Evolutionary conservation across 2,888 invertebrate genomes (phyloP), one percentile per base, ranked within the genome.

Genomic region (Pegoplata infirma): DNA sequence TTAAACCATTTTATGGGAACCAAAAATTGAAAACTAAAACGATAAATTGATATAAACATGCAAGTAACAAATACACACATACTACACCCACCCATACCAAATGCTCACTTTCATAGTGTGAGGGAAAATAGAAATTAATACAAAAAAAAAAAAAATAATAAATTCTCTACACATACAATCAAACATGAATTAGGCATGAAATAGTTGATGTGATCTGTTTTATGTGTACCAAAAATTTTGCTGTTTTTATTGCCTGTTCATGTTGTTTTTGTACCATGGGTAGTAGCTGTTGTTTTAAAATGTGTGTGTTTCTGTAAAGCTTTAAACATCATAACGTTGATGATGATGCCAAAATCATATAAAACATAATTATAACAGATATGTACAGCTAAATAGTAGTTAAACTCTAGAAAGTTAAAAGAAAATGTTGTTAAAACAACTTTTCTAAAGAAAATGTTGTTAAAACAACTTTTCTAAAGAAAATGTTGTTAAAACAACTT

Each of bases 191-290:
- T 79, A 79, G 79, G 67, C 79, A 67, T 56, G 67, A 72, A 75
- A 67, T 51, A 67, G 61, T 79, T 53, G 51, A 23, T 51, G n/a
- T 49, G 59, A 76, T 76, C 66, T 71, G 76, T 68, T 76, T 76
- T 76, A 58, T 76, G 68, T 74, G 73, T 86, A 84, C 68, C 51
- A 69, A 17, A n/a, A 69, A 69, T 56, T 63, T 32, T 68, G 61
- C 61, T 82, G 81, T 84, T 86, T 81, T 84, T 82, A 71, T 61
- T 49, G 66, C 56, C n/a, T 74, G 55, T 78, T 68, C 64, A 55
- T 72, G 66, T 59, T 63, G 75, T 47, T 76, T 59, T 59, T 78
- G 61, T 61, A 28, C n/a, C n/a, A n/a, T n/a, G n/a, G n/a, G 63
- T 74, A 80, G 67, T 72, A 58, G 59, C 44, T 73, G 25, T 14